Base-by-base conservation (phyloP, 1,140 invertebrate genomes). In the Drosophila pseudoananassae region DNA sequence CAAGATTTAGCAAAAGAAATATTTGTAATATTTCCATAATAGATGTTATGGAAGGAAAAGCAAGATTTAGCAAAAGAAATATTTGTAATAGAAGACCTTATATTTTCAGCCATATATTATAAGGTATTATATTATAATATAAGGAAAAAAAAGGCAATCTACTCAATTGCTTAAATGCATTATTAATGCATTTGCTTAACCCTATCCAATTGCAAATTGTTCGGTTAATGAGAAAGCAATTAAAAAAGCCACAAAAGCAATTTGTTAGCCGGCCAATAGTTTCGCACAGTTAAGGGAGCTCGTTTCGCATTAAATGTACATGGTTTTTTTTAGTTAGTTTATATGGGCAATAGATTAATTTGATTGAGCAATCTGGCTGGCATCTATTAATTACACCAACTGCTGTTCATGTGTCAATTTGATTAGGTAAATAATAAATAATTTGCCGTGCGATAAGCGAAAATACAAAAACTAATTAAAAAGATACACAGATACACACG, bases 381-480 rank as follows among this genome's bases (percentile, higher is more conserved):
- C 36, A 74, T 74, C 70, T 74, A 50, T 64, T 75, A 70, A 64
- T 81, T 77, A 61, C 64, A 51, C 27, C 55, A 23, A 49, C 51
- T 58, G 51, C 55, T 79, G 75, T 66, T 76, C 83, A 79, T 59
- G 61, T 87, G 83, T 88, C 83, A 87, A 82, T 83, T 76, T 61
- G 61, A 79, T 88, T 88, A 76, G 75, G 77, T 64, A 73, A 68
- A 70, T 85, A 76, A 79, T 79, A 52, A 76, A 70, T 77, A 78
- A 69, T 69, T 66, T 40, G 63, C 43, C 51, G 25, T 9, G 40
- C 40, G 65, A 69, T 69, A 69, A 55, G 63, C 65, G 54, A 50
- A 76, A 65, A 60, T 50, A 53, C 43, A 65, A 40, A 76, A 69
- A 69, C 52, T 58, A 66, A 65, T 75, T 54, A 59, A 76, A 61